Evolutionary conservation across 2,797 vertebrate genomes (phyloP), one percentile per base, ranked within the genome.

Genomic region (Forpus xanthops): DNA sequence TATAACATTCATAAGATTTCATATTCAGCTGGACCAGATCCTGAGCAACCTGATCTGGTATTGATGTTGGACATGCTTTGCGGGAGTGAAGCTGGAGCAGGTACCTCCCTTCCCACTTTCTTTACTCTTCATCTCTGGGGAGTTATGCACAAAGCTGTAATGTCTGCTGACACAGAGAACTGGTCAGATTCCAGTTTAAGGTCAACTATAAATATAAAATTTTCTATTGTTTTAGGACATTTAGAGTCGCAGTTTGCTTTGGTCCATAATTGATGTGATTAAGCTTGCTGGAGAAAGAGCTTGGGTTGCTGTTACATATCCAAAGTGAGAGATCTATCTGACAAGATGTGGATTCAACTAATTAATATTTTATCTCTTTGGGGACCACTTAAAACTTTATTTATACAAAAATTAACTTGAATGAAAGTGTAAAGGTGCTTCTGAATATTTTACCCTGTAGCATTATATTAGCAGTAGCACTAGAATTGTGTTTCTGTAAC

Each of bases 351-450:
- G n/a, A 91, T 93, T 74, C 25, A 80, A 74, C 41, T 64, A 17
- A 81, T 62, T 91, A 3, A 5, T 44, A 82, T 78, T 71, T 41
- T 39, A 8, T 55, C 12, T 90, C 50, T 76, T 80, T 71, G 12
- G 60, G 55, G 67, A 77, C 28, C n/a, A 79, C 42, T 93, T 83
- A 33, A 79, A 92, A 74, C 61, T 74, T 93, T 68, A 80, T 92
- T 96, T 94, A 65, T 62, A 53, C n/a, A 87, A 90, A 85, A 96
- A 74, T 60, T 75, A 85, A 52, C 68, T 93, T 70, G 42, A 80
- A 85, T 80, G 80, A 44, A 72, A 73, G 21, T 23, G 14, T 23
- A 67, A 47, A 90, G 81, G 41, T 82, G 47, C 64, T 94, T 93
- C 77, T 88, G 62, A 53, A 88, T 84, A 62, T 86, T 81, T 86